A percentile compares a stretch with the other conserved stretches of the same genome.
These are phyloP conservation scores for Bicyclus anynana DNA, from an alignment of 1,140 invertebrate species.

Conservation along the genomic window DNA sequence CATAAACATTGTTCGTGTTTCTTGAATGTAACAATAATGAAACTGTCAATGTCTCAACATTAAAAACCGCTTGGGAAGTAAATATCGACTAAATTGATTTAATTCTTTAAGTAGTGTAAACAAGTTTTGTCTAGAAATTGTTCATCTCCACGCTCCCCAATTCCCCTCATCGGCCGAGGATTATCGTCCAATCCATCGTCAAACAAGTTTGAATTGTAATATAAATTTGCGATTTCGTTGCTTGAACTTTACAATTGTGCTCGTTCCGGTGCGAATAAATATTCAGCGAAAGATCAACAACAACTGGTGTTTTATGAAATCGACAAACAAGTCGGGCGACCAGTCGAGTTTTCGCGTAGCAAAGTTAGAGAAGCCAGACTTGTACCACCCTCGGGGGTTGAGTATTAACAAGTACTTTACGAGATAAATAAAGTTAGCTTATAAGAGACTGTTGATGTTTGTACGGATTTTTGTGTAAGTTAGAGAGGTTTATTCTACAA, in stretches of 20 bases:
- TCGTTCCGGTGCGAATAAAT: slow-evolving; percentile 27
- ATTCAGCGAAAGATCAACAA: slow-evolving; percentile 37
- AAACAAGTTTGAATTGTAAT: slow-evolving; percentile 35
- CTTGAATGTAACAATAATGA: too few relatives aligned
- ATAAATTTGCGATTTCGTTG: slow-evolving; percentile 26
- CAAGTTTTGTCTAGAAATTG: slow-evolving; percentile 66
- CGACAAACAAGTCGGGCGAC: slow-evolving; percentile 27
- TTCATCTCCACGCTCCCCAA: slow-evolving; percentile 34
- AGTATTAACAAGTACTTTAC: slow-evolving; percentile 74
- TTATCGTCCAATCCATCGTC: slow-evolving; percentile 43
- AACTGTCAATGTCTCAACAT: too few relatives aligned
- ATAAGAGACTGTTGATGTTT: slow-evolving; percentile 64
- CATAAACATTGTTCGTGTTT: too few relatives aligned
- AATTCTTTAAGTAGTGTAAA: slow-evolving; percentile 71
- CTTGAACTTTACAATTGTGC: slow-evolving; percentile 25
- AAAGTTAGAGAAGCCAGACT: slow-evolving; percentile 47
- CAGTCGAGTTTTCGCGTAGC: slow-evolving; percentile 22
- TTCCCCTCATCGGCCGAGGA: slow-evolving; percentile 33
- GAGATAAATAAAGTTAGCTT: slow-evolving; percentile 73
- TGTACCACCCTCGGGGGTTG: slow-evolving; percentile 47
- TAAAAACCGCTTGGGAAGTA: slow-evolving; percentile 25
- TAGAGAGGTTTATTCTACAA: slow-evolving; percentile 26
- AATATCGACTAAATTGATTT: slow-evolving; percentile 55
- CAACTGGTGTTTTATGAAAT: slow-evolving; percentile 43
- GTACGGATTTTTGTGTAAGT: slow-evolving; percentile 49